A percentile compares a stretch with the other conserved stretches of the same genome.
phyloP scores from a whole-genome alignment of 2,797 vertebrate species.

The Scleropages formosus region DNA sequence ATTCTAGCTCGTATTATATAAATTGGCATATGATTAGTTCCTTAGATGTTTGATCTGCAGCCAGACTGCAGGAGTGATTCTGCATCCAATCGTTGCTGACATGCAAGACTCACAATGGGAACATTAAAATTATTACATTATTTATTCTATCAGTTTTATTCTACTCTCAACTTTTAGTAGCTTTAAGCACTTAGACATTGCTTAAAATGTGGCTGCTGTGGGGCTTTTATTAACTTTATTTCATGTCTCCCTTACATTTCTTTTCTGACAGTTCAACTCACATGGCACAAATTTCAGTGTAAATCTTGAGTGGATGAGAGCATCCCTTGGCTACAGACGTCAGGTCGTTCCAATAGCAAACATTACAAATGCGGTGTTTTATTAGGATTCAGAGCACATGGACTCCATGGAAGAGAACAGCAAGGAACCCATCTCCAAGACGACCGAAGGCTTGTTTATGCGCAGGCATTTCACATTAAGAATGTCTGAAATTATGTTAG shows the following conservation, averaged over 20 bases:
- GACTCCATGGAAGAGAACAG: not conserved
- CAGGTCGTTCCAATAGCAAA: too few species aligned
- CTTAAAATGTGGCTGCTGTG: too few species aligned
- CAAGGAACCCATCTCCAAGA: not conserved
- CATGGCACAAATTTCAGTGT: not conserved
- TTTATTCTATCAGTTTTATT: not conserved
- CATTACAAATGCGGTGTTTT: not conserved
- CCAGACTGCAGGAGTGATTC: too few species aligned
- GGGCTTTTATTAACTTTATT: not conserved
- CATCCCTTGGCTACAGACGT: not conserved
- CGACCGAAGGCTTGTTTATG: not conserved
- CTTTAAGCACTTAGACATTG: not conserved
- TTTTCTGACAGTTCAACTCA: not conserved
- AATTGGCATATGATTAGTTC: too few species aligned
- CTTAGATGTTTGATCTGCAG: too few species aligned
- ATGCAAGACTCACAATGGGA: too few species aligned
- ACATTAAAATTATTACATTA: not conserved
- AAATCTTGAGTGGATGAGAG: too few species aligned
- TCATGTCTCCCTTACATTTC: not conserved
- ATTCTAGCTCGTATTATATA: too few species aligned
- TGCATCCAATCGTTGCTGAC: too few species aligned
- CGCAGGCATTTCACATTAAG: not conserved
- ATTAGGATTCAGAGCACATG: not conserved
- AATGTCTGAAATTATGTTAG: slow-evolving; percentile 19
- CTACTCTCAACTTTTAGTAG: not conserved